Percentiles rank a stretch among this genome's conserved stretches.
These are phyloP conservation scores for Petroica traversi DNA, from an alignment of 2,113 vertebrate genomes.

Conservation along the genomic window DNA sequence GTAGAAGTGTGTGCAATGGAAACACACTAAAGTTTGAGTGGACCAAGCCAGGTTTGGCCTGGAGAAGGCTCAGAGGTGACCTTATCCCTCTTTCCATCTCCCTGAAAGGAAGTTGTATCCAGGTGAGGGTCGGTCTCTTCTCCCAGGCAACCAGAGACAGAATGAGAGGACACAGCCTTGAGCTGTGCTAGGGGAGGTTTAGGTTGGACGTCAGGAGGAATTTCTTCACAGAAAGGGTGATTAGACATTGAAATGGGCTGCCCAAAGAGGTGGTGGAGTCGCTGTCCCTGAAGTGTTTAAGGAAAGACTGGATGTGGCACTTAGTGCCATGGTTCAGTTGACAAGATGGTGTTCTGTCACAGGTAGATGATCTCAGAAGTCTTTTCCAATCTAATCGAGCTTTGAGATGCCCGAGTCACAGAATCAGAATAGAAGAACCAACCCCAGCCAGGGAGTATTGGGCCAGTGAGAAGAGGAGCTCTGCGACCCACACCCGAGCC, in stretches of 20 bases:
- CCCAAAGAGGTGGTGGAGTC: neutral
- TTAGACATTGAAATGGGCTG: neutral
- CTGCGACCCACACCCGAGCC: rapidly evolving
- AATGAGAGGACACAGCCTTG: rapidly evolving
- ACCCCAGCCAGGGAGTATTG: rapidly evolving
- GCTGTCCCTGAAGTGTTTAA: neutral
- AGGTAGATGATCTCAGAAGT: neutral
- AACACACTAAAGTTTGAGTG: rapidly evolving
- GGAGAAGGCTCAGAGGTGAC: neutral
- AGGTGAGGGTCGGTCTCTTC: neutral
- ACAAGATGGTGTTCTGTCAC: neutral
- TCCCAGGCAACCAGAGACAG: no score
- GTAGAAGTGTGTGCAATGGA: rapidly evolving
- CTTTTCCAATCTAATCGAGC: neutral
- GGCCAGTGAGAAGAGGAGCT: rapidly evolving
- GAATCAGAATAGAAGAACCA: no score
- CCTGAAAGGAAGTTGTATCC: neutral
- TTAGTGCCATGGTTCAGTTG: neutral
- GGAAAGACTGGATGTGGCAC: neutral
- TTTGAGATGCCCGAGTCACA: neutral
- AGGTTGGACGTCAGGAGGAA: neutral
- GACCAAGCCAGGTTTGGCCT: neutral
- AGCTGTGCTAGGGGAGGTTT: rapidly evolving
- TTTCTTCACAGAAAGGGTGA: neutral
- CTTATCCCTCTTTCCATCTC: rapidly evolving